Evolutionary conservation across 1,140 invertebrate species (phyloP).

Genomic region (Trichomalopsis sarcophagae): DNA sequence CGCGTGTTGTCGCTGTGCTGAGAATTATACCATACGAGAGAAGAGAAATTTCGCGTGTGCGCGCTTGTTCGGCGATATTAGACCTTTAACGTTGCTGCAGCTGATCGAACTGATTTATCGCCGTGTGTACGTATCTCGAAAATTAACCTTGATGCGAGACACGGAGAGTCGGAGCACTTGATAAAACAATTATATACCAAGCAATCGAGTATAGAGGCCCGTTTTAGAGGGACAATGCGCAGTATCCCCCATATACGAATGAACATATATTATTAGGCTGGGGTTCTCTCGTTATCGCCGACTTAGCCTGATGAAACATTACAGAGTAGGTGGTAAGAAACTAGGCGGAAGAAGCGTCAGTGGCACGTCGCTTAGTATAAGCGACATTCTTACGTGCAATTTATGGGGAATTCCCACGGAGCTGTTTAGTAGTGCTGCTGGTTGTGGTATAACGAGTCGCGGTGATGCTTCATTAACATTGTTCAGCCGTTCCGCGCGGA

Average conservation of each 20-base stretch:
- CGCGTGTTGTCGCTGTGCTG: background rate
- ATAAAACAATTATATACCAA: too few relatives aligned
- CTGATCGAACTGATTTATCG: too few relatives aligned
- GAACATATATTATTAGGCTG: background rate
- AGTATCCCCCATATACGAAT: background rate
- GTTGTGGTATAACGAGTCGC: constrained; percentile 6
- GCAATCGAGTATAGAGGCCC: background rate
- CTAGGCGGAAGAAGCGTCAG: background rate
- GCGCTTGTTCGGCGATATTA: background rate
- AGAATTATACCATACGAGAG: too few relatives aligned
- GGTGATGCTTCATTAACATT: constrained; percentile 34
- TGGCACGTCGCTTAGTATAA: constrained; percentile 4
- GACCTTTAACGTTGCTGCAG: too few relatives aligned
- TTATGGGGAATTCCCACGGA: constrained; percentile 30
- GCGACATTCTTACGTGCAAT: constrained; percentile 30
- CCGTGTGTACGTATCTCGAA: too few relatives aligned
- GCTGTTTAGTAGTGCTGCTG: background rate
- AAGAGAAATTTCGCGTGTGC: background rate
- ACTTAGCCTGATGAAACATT: too few relatives aligned
- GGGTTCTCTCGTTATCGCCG: too few relatives aligned
- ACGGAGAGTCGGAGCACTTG: too few relatives aligned
- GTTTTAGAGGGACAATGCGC: too few relatives aligned
- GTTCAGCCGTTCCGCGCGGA: background rate
- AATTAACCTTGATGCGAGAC: too few relatives aligned
- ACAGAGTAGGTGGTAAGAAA: background rate